Conservation (phyloP, 2,113 vertebrate genomes). For the Corythoichthys intestinalis region DNA sequence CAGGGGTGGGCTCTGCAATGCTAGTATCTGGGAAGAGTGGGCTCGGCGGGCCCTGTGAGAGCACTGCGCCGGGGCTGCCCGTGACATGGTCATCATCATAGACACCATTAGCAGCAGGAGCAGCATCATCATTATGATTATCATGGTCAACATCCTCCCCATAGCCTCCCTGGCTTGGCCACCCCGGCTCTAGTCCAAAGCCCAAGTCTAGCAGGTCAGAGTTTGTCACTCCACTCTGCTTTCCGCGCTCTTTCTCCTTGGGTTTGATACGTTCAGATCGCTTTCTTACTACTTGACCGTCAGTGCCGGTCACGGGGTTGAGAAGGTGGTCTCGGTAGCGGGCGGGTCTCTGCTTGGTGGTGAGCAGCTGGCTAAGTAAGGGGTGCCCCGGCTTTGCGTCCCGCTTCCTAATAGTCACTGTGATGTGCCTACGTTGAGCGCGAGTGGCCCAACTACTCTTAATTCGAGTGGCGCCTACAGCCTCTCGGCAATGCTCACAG, state of each 20-base stretch:
- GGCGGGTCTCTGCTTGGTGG: constrained; percentile 64
- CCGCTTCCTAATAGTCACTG: constrained; percentile 68
- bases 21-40: constrained; percentile 74
- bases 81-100: constrained; percentile 64
- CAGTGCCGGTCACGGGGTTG: constrained; percentile 35
- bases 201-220: constrained; percentile 40
- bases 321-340: constrained; percentile 49
- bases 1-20: constrained; percentile 69
- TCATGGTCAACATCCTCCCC: constrained; percentile 65
- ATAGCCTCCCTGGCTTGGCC: constrained; percentile 44
- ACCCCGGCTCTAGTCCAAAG: constrained; percentile 57
- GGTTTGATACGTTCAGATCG: constrained; percentile 20
- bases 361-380: constrained; percentile 75
- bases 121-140: constrained; percentile 42
- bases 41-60: constrained; percentile 62
- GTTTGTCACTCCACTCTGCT: constrained; percentile 49
- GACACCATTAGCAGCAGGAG: constrained; percentile 29
- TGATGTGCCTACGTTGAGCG: constrained; percentile 55
- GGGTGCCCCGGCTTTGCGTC: constrained; percentile 68
- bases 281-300: constrained; percentile 38
- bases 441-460: constrained; percentile 30
- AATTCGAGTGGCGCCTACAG: constrained; percentile 66
- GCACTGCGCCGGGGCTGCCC: constrained; percentile 64
- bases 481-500: constrained; percentile 79
- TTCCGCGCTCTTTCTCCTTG: constrained; percentile 36